phyloP scores from a whole-genome alignment of 2,888 invertebrate species.

The Diarsia mendica region DNA sequence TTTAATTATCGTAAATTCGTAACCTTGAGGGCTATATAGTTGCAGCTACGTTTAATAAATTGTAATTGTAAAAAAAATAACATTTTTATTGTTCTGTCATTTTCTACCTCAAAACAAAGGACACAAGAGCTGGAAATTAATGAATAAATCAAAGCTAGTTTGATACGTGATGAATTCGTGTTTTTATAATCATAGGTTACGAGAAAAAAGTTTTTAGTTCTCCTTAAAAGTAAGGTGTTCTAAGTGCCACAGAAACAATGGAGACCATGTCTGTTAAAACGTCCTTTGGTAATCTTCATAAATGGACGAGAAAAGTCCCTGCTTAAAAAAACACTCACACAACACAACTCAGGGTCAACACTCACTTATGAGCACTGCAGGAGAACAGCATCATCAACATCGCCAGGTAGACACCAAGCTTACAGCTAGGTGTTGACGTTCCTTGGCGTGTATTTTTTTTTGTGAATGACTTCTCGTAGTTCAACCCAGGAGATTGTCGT shows the following conservation, averaged over 20 bases:
- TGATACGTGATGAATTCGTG: background rate
- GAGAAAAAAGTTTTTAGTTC: background rate
- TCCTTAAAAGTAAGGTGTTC: background rate
- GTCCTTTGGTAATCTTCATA: background rate
- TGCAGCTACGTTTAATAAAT: conserved; percentile 26
- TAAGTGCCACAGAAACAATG: background rate
- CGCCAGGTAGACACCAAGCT: too few species aligned
- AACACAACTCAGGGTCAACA: too few species aligned
- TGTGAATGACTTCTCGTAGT: too few species aligned
- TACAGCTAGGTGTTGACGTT: too few species aligned
- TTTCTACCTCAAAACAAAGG: conserved; percentile 18
- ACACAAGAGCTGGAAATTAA: conserved; percentile 9
- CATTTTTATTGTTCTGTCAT: conserved; percentile 12
- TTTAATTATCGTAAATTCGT: conserved; percentile 50
- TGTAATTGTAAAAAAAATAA: conserved; percentile 31
- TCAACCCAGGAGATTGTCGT: too few species aligned
- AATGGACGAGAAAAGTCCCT: conserved; percentile 14
- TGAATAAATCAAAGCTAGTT: conserved; percentile 16
- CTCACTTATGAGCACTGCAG: too few species aligned
- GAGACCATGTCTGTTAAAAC: background rate
- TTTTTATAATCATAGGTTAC: background rate
- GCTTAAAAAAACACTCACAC: too few species aligned
- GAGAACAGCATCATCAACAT: too few species aligned
- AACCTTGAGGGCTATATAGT: conserved; percentile 49
- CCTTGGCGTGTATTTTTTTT: too few species aligned